Evolutionary conservation across 2,113 vertebrate genomes (phyloP).

Genomic region (Calypte anna): DNA sequence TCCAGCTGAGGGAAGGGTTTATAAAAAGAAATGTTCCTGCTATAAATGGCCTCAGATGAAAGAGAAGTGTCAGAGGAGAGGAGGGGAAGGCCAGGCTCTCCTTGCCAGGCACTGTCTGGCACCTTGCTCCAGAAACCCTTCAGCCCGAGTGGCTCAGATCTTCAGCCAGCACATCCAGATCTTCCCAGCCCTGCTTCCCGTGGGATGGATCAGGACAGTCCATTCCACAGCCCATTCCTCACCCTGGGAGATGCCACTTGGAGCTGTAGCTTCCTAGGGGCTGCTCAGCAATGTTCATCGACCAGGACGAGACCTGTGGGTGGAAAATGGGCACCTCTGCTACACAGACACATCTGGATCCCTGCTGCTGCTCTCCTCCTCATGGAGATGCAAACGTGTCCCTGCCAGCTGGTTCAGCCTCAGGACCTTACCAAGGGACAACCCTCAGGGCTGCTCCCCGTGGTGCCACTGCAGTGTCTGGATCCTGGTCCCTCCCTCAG

Average conservation of each 20-base stretch:
- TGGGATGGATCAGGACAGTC: fast-evolving
- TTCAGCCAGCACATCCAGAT: background rate
- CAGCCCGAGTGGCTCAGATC: background rate
- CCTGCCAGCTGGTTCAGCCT: background rate
- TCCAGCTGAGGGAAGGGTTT: constrained; percentile 7
- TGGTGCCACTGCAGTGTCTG: background rate
- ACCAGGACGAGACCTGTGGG: background rate
- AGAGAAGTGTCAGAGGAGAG: background rate
- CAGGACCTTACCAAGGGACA: background rate
- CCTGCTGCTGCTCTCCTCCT: background rate
- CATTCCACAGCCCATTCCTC: fast-evolving
- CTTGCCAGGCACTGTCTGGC: background rate
- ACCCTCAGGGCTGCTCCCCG: background rate
- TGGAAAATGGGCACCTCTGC: background rate
- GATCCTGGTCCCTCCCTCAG: background rate
- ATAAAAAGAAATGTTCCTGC: constrained; percentile 18
- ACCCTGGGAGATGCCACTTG: fast-evolving
- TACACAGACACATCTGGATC: background rate
- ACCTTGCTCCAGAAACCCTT: fast-evolving
- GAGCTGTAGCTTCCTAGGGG: background rate
- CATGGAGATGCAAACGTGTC: fast-evolving
- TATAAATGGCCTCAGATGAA: background rate
- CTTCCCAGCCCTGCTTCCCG: fast-evolving
- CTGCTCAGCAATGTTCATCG: background rate
- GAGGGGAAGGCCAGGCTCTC: background rate